Percentiles rank a stretch among this genome's conserved stretches.
Evolutionary conservation across 2,113 vertebrate species (phyloP).

Genomic region (Pteropus alecto): DNA sequence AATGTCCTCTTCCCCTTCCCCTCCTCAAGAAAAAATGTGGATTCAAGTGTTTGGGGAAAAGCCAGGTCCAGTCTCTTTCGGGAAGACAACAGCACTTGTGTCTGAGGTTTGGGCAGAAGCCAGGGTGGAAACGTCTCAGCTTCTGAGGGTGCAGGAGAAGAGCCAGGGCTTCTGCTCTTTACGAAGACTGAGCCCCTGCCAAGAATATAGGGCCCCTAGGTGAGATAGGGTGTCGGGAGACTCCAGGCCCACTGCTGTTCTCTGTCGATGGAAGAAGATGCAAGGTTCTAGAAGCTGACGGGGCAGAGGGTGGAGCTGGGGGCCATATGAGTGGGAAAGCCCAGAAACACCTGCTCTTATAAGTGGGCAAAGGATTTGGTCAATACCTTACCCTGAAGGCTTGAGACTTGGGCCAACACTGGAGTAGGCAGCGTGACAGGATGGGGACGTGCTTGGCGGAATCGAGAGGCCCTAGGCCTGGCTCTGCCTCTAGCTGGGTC

Average conservation of each 20-base stretch:
- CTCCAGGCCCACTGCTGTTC: background rate
- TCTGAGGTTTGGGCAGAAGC: constrained; percentile 58
- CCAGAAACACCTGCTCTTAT: background rate
- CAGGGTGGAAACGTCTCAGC: constrained; percentile 66
- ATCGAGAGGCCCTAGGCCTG: background rate
- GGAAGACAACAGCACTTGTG: constrained; percentile 68
- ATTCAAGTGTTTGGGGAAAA: constrained; percentile 14
- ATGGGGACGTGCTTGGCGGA: background rate
- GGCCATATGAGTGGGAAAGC: background rate
- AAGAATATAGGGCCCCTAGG: background rate
- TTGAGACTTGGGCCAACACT: background rate
- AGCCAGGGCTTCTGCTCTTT: background rate
- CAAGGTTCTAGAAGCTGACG: background rate
- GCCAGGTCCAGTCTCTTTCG: background rate
- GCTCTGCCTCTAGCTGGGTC: background rate
- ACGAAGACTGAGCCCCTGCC: background rate
- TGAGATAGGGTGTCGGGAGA: background rate
- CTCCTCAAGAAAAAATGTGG: constrained; percentile 26
- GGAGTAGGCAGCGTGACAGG: background rate
- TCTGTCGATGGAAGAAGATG: background rate
- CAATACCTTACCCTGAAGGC: background rate
- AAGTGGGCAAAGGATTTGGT: background rate
- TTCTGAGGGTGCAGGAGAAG: constrained; percentile 38
- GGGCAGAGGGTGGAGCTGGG: background rate
- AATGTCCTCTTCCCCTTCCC: background rate